phyloP scores from a whole-genome alignment of 2,113 vertebrate species.

The Mobula birostris region DNA sequence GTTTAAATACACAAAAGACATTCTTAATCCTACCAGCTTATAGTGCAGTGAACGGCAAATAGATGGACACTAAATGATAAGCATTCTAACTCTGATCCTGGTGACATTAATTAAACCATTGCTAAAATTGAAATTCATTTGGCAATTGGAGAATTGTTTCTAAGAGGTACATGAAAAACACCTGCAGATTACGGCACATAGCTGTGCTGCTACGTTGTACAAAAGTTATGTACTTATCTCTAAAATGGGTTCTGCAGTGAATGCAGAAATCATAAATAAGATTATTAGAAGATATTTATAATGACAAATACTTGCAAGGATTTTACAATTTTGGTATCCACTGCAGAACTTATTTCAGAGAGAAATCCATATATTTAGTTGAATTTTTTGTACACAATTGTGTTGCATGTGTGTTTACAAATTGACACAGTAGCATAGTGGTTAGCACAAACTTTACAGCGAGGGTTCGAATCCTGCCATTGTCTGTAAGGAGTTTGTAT shows the following conservation, averaged over 20 bases:
- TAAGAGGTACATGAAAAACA: background rate
- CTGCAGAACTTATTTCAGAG: background rate
- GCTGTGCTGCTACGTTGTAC: too few relatives aligned
- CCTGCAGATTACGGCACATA: too few relatives aligned
- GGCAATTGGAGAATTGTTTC: background rate
- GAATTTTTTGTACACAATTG: background rate
- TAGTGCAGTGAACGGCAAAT: background rate
- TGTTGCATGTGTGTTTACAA: background rate
- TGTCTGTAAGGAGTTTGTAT: too few relatives aligned
- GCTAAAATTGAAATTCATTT: background rate
- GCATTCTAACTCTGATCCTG: background rate
- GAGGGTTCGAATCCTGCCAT: too few relatives aligned
- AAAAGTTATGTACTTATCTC: too few relatives aligned
- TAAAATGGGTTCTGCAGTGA: too few relatives aligned
- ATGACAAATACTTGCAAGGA: too few relatives aligned
- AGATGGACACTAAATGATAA: background rate
- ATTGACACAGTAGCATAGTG: too few relatives aligned
- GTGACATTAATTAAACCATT: conserved; percentile 24
- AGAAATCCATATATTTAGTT: background rate
- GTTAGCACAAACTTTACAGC: too few relatives aligned
- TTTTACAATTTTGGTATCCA: background rate
- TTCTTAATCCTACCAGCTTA: conserved; percentile 13
- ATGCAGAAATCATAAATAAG: too few relatives aligned
- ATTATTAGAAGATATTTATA: too few relatives aligned
- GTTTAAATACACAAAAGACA: conserved; percentile 25